These are phyloP conservation scores for Reticulitermes speratus DNA, from an alignment of 1,140 invertebrate genomes.

Conservation along the genomic window DNA sequence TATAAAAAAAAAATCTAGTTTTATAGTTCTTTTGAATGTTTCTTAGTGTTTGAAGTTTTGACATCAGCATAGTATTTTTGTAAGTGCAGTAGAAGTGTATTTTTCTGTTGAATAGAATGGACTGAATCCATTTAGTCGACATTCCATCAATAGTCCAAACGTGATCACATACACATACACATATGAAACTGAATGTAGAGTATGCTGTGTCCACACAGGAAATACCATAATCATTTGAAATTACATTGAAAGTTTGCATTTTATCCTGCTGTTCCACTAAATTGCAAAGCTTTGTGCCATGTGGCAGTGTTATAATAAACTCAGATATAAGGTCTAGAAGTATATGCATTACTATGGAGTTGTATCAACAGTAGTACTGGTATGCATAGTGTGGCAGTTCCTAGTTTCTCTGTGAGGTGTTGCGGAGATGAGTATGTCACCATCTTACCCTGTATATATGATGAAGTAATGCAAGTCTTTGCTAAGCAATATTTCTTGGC, in stretches of 20 bases:
- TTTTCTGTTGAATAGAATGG: conserved; percentile 25
- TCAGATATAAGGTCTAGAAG: background rate
- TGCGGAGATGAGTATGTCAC: background rate
- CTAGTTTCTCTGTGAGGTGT: background rate
- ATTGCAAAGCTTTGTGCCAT: background rate
- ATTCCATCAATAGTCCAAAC: conserved; percentile 27
- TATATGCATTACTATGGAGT: background rate
- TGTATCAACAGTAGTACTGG: background rate
- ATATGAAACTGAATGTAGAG: background rate
- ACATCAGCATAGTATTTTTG: conserved; percentile 30
- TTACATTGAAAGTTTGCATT: background rate
- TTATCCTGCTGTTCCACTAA: background rate
- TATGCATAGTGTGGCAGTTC: background rate
- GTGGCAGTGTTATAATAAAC: background rate
- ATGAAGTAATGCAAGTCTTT: background rate
- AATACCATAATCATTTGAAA: background rate
- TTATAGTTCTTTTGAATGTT: conserved; percentile 30
- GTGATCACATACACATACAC: conserved; percentile 5
- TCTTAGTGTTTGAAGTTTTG: conserved; percentile 23
- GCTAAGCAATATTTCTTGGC: background rate
- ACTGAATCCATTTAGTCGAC: conserved; percentile 30
- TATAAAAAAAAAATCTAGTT: conserved; percentile 6
- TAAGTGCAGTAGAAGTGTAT: conserved; percentile 22
- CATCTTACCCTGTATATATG: background rate
- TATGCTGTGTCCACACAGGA: background rate